Base-by-base conservation (phyloP, 2,888 invertebrate genomes). In the Drosophila heteroneura region DNA sequence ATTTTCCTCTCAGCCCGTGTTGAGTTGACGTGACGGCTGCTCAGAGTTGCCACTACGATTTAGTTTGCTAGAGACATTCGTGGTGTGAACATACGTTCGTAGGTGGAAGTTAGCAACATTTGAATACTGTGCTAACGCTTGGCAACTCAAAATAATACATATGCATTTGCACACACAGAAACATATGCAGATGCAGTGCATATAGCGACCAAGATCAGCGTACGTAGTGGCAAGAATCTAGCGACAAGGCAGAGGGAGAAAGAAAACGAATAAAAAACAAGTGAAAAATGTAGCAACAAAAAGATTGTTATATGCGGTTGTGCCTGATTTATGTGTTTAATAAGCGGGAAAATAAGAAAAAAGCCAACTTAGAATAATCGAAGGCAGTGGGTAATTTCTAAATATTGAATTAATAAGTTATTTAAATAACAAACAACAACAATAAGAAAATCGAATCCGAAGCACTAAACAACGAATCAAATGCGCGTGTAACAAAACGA, bases 361-460 rank as follows among this genome's bases (percentile, higher is more conserved):
- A 51, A 44, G 41, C 41, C 56, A 57, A 52, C 41, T 53, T 61
- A 61, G n/a, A 61, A 32, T 62, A 53, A 63, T 58, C 63, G 39
- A 78, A 58, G 66, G 62, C 62, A 62, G 47, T 72, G 54, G 64
- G 58, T 83, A 78, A 75, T 71, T 74, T 76, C 61, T 56, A 65
- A 85, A 83, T 85, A 83, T 78, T 83, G 60, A 78, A 85, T 81
- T 76, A 83, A 88, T 79, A 75, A 79, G 57, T 62, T 64, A 66
- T 77, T 73, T 59, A 56, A 68, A 76, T 68, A 83, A 84, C 41
- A 81, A 82, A 83, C 61, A 84, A 87, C 78, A 85, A 83, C 82
- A 86, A 79, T 62, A 65, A 78, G 64, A 81, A 83, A 87, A 85
- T 82, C 80, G 83, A 82, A 83, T 16, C 51, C 53, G 62, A 81